phyloP scores from a whole-genome alignment of 2,113 vertebrate genomes.

The Sander lucioperca region DNA sequence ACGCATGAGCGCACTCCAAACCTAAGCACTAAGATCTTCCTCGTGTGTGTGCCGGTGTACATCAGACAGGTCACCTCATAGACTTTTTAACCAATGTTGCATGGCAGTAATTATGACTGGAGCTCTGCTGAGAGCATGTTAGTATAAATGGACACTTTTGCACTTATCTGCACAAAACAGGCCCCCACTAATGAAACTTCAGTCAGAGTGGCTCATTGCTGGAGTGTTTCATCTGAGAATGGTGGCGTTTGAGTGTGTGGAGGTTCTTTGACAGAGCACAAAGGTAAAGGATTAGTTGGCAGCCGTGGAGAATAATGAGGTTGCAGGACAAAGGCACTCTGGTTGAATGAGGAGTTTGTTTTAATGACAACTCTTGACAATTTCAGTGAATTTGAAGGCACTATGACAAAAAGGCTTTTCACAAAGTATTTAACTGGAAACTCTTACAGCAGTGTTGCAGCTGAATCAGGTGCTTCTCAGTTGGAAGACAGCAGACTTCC shows the following conservation, averaged over 20 bases:
- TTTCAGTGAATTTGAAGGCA: slow-evolving; percentile 3
- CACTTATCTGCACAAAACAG: slow-evolving; percentile 76
- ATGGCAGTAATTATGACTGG: slow-evolving; percentile 57
- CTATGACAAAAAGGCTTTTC: not conserved
- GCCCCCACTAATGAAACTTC: slow-evolving; percentile 67
- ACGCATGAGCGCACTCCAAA: slow-evolving; percentile 21
- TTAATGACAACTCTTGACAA: slow-evolving; percentile 5
- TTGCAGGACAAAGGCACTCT: slow-evolving; percentile 42
- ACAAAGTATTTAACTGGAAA: slow-evolving; percentile 3
- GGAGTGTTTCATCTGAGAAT: slow-evolving; percentile 45
- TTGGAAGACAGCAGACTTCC: not conserved
- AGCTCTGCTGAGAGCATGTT: slow-evolving; percentile 52
- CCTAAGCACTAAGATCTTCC: not conserved
- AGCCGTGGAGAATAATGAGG: slow-evolving; percentile 52
- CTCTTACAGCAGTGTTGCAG: not conserved
- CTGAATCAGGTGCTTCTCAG: not conserved
- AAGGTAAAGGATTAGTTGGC: slow-evolving; percentile 47
- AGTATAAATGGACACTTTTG: slow-evolving; percentile 61
- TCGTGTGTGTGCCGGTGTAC: slow-evolving; percentile 21
- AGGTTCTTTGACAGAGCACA: slow-evolving; percentile 42
- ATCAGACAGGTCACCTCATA: slow-evolving; percentile 6
- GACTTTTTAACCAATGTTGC: slow-evolving; percentile 28
- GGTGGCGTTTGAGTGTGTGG: slow-evolving; percentile 34
- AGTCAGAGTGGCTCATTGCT: slow-evolving; percentile 56
- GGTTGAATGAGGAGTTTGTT: slow-evolving; percentile 22